A percentile compares a stretch with the other conserved stretches of the same genome.
phyloP scores from a whole-genome alignment of 2,113 vertebrate genomes.

The Abramis brama region DNA sequence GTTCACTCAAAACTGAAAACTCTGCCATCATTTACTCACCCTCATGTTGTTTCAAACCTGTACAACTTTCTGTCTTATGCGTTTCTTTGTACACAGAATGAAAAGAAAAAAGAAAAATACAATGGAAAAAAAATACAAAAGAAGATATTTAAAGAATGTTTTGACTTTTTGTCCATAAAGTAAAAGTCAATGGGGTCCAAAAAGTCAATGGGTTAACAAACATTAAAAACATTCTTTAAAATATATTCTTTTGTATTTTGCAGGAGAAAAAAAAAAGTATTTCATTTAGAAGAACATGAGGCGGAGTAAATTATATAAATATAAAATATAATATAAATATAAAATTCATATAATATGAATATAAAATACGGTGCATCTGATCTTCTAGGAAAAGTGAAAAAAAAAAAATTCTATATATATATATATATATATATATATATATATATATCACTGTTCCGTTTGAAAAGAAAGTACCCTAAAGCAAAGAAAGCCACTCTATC shows the following conservation, averaged over 20 bases:
- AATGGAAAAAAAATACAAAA: too few relatives aligned
- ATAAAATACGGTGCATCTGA: background rate
- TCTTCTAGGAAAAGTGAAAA: background rate
- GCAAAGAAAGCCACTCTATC: background rate
- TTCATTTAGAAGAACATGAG: background rate
- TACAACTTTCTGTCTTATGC: background rate
- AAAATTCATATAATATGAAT: background rate
- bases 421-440: too few relatives aligned
- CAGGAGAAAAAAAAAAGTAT: background rate
- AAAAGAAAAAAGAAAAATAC: background rate
- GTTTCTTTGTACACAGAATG: background rate
- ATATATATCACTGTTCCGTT: background rate
- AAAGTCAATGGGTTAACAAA: background rate
- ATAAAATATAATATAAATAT: too few relatives aligned
- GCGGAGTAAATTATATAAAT: background rate
- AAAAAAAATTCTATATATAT: too few relatives aligned
- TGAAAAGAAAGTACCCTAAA: background rate
- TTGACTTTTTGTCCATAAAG: too few relatives aligned
- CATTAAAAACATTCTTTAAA: background rate
- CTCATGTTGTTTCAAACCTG: background rate
- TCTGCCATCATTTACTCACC: background rate
- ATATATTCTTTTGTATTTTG: background rate
- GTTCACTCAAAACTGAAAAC: background rate
- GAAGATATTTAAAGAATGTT: too few relatives aligned
- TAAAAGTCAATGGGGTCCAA: too few relatives aligned